Conservation (phyloP, 2,113 vertebrate genomes). For the Colinus virginianus region DNA sequence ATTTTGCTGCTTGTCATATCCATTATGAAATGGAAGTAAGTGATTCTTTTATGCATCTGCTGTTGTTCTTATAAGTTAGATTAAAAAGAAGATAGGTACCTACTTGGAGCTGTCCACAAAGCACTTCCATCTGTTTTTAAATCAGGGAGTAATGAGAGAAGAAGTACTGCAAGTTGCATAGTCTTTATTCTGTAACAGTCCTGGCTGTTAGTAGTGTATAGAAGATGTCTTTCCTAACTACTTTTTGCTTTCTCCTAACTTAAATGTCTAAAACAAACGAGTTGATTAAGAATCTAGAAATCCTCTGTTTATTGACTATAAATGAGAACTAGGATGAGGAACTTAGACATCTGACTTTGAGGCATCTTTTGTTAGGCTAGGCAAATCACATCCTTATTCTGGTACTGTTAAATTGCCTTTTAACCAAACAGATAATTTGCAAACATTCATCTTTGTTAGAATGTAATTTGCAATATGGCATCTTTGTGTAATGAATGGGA, state of each 20-base stretch:
- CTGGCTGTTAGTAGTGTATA: not conserved
- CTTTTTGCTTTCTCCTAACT: not conserved
- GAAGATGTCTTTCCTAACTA: not conserved
- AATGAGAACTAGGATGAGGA: not conserved
- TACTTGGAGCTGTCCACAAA: not conserved
- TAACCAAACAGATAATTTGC: conserved; percentile 36
- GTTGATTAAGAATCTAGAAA: not conserved
- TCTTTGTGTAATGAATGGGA: conserved; percentile 10
- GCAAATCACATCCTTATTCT: not conserved
- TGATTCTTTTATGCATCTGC: not conserved
- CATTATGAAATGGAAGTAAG: fast-evolving
- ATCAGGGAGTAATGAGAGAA: not conserved
- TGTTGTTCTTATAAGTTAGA: not conserved
- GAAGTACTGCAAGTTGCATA: not conserved
- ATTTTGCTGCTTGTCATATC: not conserved
- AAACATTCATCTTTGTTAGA: conserved; percentile 33
- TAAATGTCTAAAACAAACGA: not conserved
- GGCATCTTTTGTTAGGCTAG: not conserved
- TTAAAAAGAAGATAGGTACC: not conserved
- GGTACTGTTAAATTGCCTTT: conserved; percentile 5
- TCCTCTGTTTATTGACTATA: not conserved
- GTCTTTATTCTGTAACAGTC: not conserved
- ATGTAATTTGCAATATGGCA: conserved; percentile 37
- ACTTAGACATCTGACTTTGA: not conserved
- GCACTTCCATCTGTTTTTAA: not conserved